Percentiles rank a stretch among this genome's conserved stretches.
These are phyloP conservation scores for Cheilosia grossa DNA, from an alignment of 2,888 invertebrate species.

Conservation along the genomic window DNA sequence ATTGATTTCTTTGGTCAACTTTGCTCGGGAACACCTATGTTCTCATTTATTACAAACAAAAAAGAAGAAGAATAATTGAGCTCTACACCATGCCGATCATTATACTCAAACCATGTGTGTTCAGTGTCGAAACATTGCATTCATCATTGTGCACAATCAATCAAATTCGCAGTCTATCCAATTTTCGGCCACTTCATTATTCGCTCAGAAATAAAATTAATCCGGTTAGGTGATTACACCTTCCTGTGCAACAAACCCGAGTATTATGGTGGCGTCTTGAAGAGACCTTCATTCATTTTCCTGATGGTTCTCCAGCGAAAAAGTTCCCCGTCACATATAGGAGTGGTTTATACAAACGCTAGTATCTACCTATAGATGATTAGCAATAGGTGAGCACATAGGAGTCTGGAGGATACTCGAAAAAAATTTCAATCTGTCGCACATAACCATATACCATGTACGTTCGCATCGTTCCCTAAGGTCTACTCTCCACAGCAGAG, in stretches of 20 bases:
- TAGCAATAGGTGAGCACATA: slow-evolving; percentile 40
- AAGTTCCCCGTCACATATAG: slow-evolving; percentile 32
- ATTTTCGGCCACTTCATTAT: slow-evolving; percentile 16
- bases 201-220: slow-evolving; percentile 26
- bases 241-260: not conserved
- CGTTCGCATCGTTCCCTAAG: not conserved
- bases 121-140: slow-evolving; percentile 32
- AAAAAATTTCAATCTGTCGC: slow-evolving; percentile 33
- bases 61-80: not conserved
- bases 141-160: slow-evolving; percentile 52
- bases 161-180: slow-evolving; percentile 21
- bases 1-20: no score
- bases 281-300: slow-evolving; percentile 14
- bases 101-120: slow-evolving; percentile 18
- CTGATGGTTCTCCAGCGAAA: not conserved
- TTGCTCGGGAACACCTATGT: no score
- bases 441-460: slow-evolving; percentile 8
- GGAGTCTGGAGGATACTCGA: slow-evolving; percentile 26
- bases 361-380: slow-evolving; percentile 7
- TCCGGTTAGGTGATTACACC: slow-evolving; percentile 37
- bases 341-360: not conserved
- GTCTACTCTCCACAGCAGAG: not conserved
- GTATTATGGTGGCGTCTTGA: slow-evolving; percentile 22
- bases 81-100: not conserved
- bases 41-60: no score